Evolutionary conservation across 2,797 vertebrate genomes (phyloP).

Genomic region (Periophthalmus magnuspinnatus): DNA sequence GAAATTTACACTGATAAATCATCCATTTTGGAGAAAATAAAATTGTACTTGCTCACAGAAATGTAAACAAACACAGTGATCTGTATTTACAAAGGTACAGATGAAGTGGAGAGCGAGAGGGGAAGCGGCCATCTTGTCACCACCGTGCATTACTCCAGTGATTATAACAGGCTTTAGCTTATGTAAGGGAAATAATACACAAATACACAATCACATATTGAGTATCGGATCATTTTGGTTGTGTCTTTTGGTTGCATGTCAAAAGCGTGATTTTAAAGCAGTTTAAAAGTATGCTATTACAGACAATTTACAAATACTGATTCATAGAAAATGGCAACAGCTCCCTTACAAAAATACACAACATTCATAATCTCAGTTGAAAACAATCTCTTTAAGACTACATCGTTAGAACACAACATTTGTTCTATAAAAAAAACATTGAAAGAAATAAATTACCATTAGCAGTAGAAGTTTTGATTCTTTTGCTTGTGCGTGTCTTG

Average conservation of each 20-base stretch:
- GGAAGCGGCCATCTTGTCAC: constrained; percentile 17
- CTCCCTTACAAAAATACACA: constrained; percentile 71
- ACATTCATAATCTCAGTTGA: constrained; percentile 48
- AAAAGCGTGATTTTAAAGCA: constrained; percentile 43
- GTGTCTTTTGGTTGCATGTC: constrained; percentile 57
- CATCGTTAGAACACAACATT: constrained; percentile 45
- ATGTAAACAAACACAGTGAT: constrained; percentile 66
- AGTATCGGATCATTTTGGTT: constrained; percentile 49
- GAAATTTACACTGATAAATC: constrained; percentile 75
- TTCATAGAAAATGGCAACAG: constrained; percentile 49
- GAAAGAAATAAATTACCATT: constrained; percentile 71
- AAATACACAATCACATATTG: constrained; percentile 30
- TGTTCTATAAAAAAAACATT: constrained; percentile 47
- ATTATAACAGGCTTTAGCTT: constrained; percentile 65
- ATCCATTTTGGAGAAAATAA: constrained; percentile 77
- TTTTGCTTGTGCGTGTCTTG: constrained; percentile 27
- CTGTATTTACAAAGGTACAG: constrained; percentile 50
- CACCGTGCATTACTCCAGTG: constrained; percentile 47
- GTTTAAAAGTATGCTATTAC: constrained; percentile 51
- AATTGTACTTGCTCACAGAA: constrained; percentile 64
- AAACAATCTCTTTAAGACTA: constrained; percentile 64
- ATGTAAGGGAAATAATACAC: constrained; percentile 37
- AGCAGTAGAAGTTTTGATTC: constrained; percentile 44
- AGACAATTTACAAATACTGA: constrained; percentile 49
- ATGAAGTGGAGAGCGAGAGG: constrained; percentile 2